These are phyloP conservation scores for Cheilosia soror DNA, from an alignment of 2,888 invertebrate genomes.

Conservation along the genomic window DNA sequence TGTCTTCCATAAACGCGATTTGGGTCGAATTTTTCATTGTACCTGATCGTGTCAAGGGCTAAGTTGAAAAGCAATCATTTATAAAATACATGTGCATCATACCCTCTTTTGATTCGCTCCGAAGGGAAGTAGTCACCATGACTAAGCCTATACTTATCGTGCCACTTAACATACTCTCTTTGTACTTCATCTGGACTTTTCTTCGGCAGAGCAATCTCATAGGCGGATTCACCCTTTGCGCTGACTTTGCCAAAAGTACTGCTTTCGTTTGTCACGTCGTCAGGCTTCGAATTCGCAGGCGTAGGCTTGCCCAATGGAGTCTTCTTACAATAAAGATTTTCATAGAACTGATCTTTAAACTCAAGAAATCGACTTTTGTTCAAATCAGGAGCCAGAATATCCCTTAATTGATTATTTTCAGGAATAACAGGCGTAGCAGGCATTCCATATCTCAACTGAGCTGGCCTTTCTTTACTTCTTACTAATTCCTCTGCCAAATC, in stretches of 20 bases:
- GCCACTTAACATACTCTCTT: slow-evolving; percentile 77
- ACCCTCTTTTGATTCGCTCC: slow-evolving; percentile 79
- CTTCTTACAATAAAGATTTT: slow-evolving; percentile 80
- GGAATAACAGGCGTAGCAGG: slow-evolving; percentile 74
- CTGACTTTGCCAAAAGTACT: slow-evolving; percentile 77
- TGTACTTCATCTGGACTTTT: slow-evolving; percentile 78
- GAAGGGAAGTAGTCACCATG: slow-evolving; percentile 81
- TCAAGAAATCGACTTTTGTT: slow-evolving; percentile 80
- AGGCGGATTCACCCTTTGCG: slow-evolving; percentile 59
- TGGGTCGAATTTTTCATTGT: slow-evolving; percentile 76
- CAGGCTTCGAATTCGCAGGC: slow-evolving; percentile 78
- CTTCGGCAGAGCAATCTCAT: slow-evolving; percentile 78
- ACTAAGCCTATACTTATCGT: slow-evolving; percentile 80
- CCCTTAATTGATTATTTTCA: slow-evolving; percentile 71
- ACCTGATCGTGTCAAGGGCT: slow-evolving; percentile 73
- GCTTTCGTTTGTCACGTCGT: slow-evolving; percentile 78
- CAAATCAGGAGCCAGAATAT: slow-evolving; percentile 78
- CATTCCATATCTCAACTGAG: neutral
- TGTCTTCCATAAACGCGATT: slow-evolving; percentile 75
- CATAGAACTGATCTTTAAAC: slow-evolving; percentile 81
- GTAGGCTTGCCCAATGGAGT: slow-evolving; percentile 77
- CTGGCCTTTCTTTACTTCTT: slow-evolving; percentile 69
- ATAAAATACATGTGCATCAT: neutral
- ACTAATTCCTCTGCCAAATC: slow-evolving; percentile 79
- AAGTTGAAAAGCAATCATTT: neutral